phyloP scores from a whole-genome alignment of 2,797 vertebrate genomes.

The Schizopygopsis pylzovi region DNA sequence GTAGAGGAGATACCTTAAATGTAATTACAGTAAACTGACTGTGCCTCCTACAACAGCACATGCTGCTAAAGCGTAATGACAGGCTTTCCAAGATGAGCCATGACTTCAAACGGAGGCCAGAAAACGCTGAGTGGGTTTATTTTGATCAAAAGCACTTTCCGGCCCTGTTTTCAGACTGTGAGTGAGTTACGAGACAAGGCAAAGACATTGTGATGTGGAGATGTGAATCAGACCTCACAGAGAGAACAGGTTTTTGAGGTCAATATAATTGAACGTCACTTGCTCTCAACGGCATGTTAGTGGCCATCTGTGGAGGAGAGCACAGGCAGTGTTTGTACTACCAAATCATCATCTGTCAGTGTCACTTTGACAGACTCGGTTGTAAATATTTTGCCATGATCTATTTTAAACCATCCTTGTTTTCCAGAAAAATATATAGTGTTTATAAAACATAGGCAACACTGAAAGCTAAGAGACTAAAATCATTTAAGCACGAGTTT shows the following conservation, averaged over 20 bases:
- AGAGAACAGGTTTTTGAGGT: constrained; percentile 27
- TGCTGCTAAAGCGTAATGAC: constrained; percentile 17
- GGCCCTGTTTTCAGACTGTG: not conserved
- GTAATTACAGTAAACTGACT: constrained; percentile 37
- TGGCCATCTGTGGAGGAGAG: constrained; percentile 3
- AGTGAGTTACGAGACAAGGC: not conserved
- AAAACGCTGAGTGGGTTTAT: constrained; percentile 32
- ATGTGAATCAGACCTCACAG: constrained; percentile 37
- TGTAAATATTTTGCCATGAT: constrained; percentile 22
- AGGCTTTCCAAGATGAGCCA: constrained; percentile 17
- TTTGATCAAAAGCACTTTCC: constrained; percentile 17
- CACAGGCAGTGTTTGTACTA: not conserved
- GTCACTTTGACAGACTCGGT: not conserved
- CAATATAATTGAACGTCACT: constrained; percentile 20
- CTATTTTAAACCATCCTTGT: not conserved
- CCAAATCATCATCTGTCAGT: constrained; percentile 18
- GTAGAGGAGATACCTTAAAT: constrained; percentile 30
- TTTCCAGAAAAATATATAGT: not conserved
- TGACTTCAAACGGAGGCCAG: constrained; percentile 28
- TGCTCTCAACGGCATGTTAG: not conserved
- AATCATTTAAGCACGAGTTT: not conserved
- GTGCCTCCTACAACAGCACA: constrained; percentile 10
- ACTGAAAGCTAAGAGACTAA: not conserved
- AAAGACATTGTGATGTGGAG: constrained; percentile 9
- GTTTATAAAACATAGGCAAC: not conserved